A percentile compares a stretch with the other conserved stretches of the same genome.
These are phyloP conservation scores for Sycophila sp. DNA, from an alignment of 1,140 invertebrate genomes.

Conservation along the genomic window DNA sequence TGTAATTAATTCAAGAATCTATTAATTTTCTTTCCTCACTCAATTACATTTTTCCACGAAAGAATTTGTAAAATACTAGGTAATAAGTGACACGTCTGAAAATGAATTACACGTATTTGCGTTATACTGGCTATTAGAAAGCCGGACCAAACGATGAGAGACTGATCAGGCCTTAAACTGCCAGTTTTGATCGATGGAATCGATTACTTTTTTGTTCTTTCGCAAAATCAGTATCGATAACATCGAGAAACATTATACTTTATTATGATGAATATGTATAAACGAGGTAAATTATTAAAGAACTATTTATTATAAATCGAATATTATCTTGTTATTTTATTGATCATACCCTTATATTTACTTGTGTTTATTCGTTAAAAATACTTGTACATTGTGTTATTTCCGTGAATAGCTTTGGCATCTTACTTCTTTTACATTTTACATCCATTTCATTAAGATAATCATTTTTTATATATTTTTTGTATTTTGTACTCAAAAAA, in stretches of 20 bases:
- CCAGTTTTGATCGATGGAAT: slow-evolving; percentile 44
- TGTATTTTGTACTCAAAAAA: too few species aligned
- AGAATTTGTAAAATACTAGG: slow-evolving; percentile 33
- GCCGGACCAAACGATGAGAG: slow-evolving; percentile 40
- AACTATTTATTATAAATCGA: slow-evolving; percentile 48
- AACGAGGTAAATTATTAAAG: slow-evolving; percentile 50
- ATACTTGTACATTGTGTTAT: too few species aligned
- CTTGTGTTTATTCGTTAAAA: too few species aligned
- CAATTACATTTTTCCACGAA: slow-evolving; percentile 17
- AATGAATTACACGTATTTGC: slow-evolving; percentile 32
- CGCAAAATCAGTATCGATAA: slow-evolving; percentile 39
- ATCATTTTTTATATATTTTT: too few species aligned
- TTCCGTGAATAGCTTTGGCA: too few species aligned
- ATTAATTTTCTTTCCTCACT: slow-evolving; percentile 6
- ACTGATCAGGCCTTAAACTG: slow-evolving; percentile 47
- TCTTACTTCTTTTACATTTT: too few species aligned
- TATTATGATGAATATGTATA: slow-evolving; percentile 51
- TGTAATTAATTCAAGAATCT: slow-evolving; percentile 36
- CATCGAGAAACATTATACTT: slow-evolving; percentile 45
- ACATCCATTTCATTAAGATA: too few species aligned
- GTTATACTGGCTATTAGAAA: slow-evolving; percentile 36
- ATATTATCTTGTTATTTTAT: slow-evolving; percentile 12
- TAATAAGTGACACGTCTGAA: not conserved
- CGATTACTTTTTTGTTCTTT: slow-evolving; percentile 12
- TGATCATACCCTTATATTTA: not conserved